Conservation (phyloP, 2,888 invertebrate genomes). For the Drosophila formosana region DNA sequence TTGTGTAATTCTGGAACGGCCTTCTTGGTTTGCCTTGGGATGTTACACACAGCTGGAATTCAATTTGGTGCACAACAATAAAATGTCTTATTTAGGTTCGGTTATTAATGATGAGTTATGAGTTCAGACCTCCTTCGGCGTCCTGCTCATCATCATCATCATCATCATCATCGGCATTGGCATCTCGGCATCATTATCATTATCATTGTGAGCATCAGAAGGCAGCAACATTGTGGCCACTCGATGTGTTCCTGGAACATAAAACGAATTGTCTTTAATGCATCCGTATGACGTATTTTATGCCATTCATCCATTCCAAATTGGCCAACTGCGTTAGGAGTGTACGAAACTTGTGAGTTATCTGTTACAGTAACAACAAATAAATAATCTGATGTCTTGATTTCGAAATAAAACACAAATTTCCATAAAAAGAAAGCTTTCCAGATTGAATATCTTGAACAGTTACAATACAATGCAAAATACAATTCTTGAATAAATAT, state of each 20-base stretch:
- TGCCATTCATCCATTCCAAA: background rate
- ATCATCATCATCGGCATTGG: constrained; percentile 33
- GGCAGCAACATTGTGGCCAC: constrained; percentile 43
- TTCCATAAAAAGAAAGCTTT: too few relatives aligned
- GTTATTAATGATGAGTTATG: constrained; percentile 82
- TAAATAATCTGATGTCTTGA: too few relatives aligned
- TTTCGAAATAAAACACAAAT: too few relatives aligned
- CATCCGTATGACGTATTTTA: background rate
- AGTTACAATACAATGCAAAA: too few relatives aligned
- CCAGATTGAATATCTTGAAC: too few relatives aligned
- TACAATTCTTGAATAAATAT: too few relatives aligned
- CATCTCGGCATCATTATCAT: constrained; percentile 24
- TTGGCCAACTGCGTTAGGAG: too few relatives aligned
- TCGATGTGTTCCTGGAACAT: constrained; percentile 59
- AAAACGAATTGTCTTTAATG: constrained; percentile 40
- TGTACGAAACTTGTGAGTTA: too few relatives aligned
- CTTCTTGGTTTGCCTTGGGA: constrained; percentile 7
- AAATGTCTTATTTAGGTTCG: constrained; percentile 79
- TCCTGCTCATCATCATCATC: constrained; percentile 43
- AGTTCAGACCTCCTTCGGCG: constrained; percentile 70
- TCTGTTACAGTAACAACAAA: background rate
- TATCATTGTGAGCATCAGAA: constrained; percentile 27
- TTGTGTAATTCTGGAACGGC: constrained; percentile 46
- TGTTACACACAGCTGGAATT: constrained; percentile 72
- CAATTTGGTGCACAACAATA: constrained; percentile 75